phyloP scores from a whole-genome alignment of 2,113 vertebrate genomes.

The Nanorana parkeri region DNA sequence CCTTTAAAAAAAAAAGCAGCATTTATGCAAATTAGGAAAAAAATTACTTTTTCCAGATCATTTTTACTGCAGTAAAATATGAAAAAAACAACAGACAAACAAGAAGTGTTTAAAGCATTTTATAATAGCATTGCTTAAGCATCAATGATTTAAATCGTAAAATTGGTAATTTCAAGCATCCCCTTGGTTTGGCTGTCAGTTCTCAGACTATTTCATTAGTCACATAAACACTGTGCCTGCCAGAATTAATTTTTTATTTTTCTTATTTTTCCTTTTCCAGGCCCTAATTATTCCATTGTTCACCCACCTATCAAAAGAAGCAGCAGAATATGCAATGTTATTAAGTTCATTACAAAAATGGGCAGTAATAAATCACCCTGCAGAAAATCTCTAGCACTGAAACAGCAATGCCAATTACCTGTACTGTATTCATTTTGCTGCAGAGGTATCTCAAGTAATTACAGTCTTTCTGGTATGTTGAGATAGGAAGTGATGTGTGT shows the following conservation, averaged over 20 bases:
- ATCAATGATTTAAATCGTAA: constrained; percentile 11
- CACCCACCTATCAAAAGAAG: constrained; percentile 27
- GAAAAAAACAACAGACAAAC: too few relatives aligned
- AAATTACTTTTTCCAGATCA: too few relatives aligned
- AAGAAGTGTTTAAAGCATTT: neutral
- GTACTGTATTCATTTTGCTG: constrained; percentile 35
- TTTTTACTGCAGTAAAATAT: too few relatives aligned
- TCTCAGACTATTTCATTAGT: constrained; percentile 33
- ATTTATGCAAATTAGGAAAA: too few relatives aligned
- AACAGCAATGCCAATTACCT: constrained; percentile 30
- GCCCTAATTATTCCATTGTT: constrained; percentile 50
- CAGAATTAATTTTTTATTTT: constrained; percentile 22
- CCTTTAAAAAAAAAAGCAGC: too few relatives aligned
- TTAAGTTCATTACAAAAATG: constrained; percentile 44
- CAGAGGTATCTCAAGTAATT: constrained; percentile 37
- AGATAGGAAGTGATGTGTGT: constrained; percentile 52
- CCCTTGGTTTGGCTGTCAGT: constrained; percentile 5
- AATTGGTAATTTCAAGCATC: constrained; percentile 23
- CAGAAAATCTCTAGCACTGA: neutral
- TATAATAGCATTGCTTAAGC: constrained; percentile 24
- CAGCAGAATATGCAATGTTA: constrained; percentile 38
- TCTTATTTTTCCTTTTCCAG: neutral
- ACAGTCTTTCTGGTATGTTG: constrained; percentile 36
- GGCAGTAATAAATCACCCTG: constrained; percentile 40
- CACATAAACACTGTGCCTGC: constrained; percentile 26